Conservation (phyloP, 2,888 invertebrate genomes). For the Acanthopleura granulata region DNA sequence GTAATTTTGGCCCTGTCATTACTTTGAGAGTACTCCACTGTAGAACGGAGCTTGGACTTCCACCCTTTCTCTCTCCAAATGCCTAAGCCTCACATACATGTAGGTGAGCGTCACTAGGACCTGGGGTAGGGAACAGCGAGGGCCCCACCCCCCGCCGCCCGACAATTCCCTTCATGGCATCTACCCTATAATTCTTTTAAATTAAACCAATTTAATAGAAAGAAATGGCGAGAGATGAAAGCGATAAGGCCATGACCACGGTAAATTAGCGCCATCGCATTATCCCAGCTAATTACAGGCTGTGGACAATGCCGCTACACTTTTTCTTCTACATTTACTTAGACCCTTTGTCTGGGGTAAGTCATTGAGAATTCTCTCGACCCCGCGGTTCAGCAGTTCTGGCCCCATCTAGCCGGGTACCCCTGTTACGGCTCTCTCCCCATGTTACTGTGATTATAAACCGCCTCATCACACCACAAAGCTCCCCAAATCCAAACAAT, state of each 20-base stretch:
- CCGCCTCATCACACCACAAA: background rate
- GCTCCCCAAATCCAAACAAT: background rate
- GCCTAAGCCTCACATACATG: no score
- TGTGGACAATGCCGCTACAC: slow-evolving; percentile 9
- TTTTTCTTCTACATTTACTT: slow-evolving; percentile 16
- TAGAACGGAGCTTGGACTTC: no score
- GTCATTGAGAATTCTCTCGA: background rate
- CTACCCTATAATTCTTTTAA: slow-evolving; percentile 9
- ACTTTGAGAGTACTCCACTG: no score
- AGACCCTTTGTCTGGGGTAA: background rate
- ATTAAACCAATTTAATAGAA: slow-evolving; percentile 20
- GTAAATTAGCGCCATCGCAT: background rate
- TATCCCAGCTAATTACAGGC: background rate
- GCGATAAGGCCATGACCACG: background rate
- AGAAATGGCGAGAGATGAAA: slow-evolving; percentile 17
- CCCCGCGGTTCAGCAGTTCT: no score
- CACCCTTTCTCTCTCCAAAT: no score
- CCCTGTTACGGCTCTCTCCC: no score
- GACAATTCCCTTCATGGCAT: background rate
- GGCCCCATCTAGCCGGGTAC: no score
- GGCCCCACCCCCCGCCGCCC: background rate
- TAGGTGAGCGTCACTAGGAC: no score
- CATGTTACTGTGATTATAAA: no score
- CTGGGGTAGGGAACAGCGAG: no score
- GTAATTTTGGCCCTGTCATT: no score